phyloP scores from a whole-genome alignment of 2,888 invertebrate species.

The Mystacides longicornis region DNA sequence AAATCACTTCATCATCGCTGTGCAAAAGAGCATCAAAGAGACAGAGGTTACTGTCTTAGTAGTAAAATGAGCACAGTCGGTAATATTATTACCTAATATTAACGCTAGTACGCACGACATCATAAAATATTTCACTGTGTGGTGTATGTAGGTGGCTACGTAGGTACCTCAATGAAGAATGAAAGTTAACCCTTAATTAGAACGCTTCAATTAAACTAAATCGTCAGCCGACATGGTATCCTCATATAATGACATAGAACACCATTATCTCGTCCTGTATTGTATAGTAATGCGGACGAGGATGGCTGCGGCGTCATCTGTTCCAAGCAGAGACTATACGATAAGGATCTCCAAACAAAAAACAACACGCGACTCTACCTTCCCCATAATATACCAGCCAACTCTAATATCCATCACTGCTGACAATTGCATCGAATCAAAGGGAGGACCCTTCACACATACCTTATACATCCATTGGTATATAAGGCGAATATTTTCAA shows the following conservation, averaged over 20 bases:
- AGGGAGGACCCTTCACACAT: neutral
- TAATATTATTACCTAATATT: no score
- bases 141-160: no score
- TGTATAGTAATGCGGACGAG: neutral
- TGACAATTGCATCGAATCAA: slow-evolving; percentile 1
- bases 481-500: no score
- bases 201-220: neutral
- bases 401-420: neutral
- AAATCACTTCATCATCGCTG: no score
- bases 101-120: no score
- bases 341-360: slow-evolving; percentile 1
- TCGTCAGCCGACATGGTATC: neutral
- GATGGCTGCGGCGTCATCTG: neutral
- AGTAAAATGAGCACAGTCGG: no score
- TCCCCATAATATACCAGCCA: neutral
- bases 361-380: neutral
- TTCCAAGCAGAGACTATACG: neutral
- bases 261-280: neutral
- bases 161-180: no score
- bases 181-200: neutral
- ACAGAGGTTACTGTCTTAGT: no score
- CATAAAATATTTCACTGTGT: no score
- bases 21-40: no score
- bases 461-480: no score
- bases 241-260: no score